Evolutionary conservation across 1,140 invertebrate species (phyloP), one percentile per base, ranked within the genome.

Genomic region (Nymphalis io): DNA sequence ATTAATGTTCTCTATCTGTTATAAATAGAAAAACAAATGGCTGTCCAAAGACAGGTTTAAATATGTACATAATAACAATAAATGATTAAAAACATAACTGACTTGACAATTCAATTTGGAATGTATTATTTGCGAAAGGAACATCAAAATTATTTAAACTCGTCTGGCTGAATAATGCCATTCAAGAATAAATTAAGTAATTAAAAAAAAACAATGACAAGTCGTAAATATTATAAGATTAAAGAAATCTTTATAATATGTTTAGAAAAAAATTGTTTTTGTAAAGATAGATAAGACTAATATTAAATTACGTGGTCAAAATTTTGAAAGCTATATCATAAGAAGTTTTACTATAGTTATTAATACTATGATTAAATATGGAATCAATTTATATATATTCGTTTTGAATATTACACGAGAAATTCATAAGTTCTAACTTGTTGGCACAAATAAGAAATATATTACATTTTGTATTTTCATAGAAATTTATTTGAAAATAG

Each of bases 1-100:
- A 62, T 62, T 62, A 44, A 48, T 20, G 46, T 63, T 62, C 46
- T 51, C 46, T 63, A 63, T 39, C 15, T 33, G 33, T 63, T 51
- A 1, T 23, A 51, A 53, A 63, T 63, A 63, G 60, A 63, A 51
- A 62, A 62, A 62, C 44, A 62, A 63, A 63, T 48, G 60, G 23
- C 44, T 61, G 60, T n/a, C 42, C 60, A 33, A 33, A 63, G 23
- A 53, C 42, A 48, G 46, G n/a, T 11, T 27, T 33, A 13, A 63
- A n/a, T 38, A 63, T 63, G 23, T 16, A 51, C 44, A 63, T 63
- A 63, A 51, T 48, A 39, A 53, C 46, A 63, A 63, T 53, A 63
- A 46, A n/a, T 44, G 46, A 12, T 51, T 21, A 12, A 21, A 55
- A 55, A 55, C 11, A 27, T 15, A 10, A 51, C 44, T 46, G 44